phyloP scores from a whole-genome alignment of 2,888 invertebrate species.

The Megalurothrips usitatus region DNA sequence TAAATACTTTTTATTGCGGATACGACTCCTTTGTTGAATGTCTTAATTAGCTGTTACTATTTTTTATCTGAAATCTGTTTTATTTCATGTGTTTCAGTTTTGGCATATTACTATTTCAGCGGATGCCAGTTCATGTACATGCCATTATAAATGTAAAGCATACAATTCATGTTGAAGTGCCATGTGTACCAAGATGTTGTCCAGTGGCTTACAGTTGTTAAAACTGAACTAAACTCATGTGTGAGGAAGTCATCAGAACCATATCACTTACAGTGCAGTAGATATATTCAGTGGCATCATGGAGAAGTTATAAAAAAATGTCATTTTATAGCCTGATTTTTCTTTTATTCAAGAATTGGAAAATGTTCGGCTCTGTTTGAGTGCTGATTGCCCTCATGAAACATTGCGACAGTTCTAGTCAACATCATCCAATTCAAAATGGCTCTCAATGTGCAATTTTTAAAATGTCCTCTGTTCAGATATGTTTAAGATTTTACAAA shows the following conservation, averaged over 20 bases:
- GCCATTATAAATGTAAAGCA: not conserved
- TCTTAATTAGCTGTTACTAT: constrained; percentile 6
- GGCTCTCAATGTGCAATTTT: not conserved
- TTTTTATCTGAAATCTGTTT: not conserved
- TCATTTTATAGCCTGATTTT: too few species aligned
- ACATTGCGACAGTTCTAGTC: constrained; percentile 1
- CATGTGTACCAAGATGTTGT: not conserved
- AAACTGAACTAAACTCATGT: not conserved
- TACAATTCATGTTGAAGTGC: not conserved
- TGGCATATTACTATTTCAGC: not conserved
- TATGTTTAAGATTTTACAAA: too few species aligned
- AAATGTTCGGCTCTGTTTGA: not conserved
- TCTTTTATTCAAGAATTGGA: not conserved
- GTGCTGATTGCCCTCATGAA: not conserved
- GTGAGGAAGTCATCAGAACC: too few species aligned
- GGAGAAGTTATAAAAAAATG: too few species aligned
- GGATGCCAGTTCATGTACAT: not conserved
- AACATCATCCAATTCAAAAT: not conserved
- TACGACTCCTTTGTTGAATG: not conserved
- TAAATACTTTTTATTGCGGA: not conserved
- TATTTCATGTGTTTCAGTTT: not conserved
- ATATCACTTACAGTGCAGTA: too few species aligned
- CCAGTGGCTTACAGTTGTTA: not conserved
- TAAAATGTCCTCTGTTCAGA: not conserved
- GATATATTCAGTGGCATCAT: too few species aligned